Evolutionary conservation across 2,113 vertebrate genomes (phyloP).

Genomic region (Phyllostomus discolor): DNA sequence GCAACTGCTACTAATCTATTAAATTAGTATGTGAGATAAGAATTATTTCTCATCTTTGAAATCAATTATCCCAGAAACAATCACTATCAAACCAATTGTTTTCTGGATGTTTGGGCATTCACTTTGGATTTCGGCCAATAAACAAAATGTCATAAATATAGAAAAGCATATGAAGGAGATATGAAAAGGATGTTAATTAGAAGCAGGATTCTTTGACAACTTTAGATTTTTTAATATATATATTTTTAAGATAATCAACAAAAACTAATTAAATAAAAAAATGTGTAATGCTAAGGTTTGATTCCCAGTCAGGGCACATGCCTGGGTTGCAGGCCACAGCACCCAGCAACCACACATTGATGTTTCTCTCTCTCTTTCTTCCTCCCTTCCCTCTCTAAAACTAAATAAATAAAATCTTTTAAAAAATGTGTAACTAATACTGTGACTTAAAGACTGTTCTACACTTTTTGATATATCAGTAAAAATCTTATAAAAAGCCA

Average conservation of each 20-base stretch:
- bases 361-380: too few relatives aligned
- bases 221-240: not conserved
- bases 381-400: too few relatives aligned
- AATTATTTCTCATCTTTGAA: not conserved
- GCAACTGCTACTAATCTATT: not conserved
- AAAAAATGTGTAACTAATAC: not conserved
- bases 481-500: not conserved
- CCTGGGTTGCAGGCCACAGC: too few relatives aligned
- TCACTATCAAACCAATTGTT: not conserved
- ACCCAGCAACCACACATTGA: too few relatives aligned
- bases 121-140: not conserved
- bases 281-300: not conserved
- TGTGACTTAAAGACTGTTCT: not conserved
- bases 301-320: too few relatives aligned
- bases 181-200: not conserved
- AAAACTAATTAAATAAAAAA: not conserved
- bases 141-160: not conserved
- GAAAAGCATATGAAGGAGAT: not conserved
- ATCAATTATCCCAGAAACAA: not conserved
- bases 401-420: too few relatives aligned
- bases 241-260: not conserved
- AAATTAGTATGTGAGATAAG: not conserved
- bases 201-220: not conserved
- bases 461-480: not conserved
- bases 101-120: not conserved